Evolutionary conservation across 1,140 invertebrate species (phyloP), one percentile per base, ranked within the genome.

Genomic region (Drosophila pallidifrons): DNA sequence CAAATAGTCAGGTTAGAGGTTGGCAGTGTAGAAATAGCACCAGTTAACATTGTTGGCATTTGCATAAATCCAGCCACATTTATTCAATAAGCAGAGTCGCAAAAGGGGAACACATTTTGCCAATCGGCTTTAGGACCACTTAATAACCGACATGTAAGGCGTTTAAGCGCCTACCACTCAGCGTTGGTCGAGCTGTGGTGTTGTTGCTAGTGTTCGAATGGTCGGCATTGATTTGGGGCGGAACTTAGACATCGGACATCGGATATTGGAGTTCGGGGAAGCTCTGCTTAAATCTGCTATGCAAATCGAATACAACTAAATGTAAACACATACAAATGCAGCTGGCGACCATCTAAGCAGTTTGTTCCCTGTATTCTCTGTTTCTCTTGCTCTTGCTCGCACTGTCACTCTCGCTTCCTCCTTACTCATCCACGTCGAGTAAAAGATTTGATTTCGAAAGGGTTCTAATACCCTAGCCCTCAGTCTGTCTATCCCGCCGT

Each of bases 291-390:
- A 77, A 67, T 66, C 70, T 77, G 68, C 70, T 89, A 88, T 88
- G 85, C 85, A 88, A 88, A 88, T 88, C 81, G 65, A 85, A 89
- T 81, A 87, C 85, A 87, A 88, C 85, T 87, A 89, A 89, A 87
- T 78, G 83, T 89, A 88, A 88, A 85, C 85, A 88, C 85, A 89
- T 67, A 88, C 85, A 89, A 73, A 78, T 88, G 82, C 80, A 87
- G 59, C 70, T 63, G 35, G n/a, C 59, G 67, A 55, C 61, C 65
- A 65, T 43, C 35, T 61, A 25, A 41, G 51, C 16, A 38, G 15
- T 10, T 55, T 55, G 32, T 2, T 47, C 8, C 28, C 45, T 2
- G 35, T 55, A 66, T 20, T 60, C 43, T 64, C 47, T 46, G 46
- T 60, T 54, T 52, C 59, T 47, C 10, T 38, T 7, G 1, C 38